These are phyloP conservation scores for Melanocharis versteri DNA, from an alignment of 2,113 vertebrate genomes.

Conservation along the genomic window DNA sequence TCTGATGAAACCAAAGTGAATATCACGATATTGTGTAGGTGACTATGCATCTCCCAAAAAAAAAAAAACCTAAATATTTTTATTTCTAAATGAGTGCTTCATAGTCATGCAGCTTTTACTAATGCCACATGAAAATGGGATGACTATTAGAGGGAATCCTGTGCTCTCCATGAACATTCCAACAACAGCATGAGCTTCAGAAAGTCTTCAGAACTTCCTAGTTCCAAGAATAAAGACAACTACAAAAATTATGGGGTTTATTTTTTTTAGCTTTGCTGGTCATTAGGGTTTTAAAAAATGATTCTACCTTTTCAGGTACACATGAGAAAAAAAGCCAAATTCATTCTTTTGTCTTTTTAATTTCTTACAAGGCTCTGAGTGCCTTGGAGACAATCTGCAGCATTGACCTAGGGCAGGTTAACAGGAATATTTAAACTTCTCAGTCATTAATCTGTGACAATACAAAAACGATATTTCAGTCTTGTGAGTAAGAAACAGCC, in stretches of 20 bases:
- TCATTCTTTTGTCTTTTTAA: background rate
- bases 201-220: background rate
- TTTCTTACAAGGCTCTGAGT: background rate
- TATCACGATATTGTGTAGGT: background rate
- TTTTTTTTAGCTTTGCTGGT: background rate
- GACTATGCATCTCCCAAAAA: background rate
- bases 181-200: background rate
- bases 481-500: background rate
- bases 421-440: background rate
- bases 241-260: no score
- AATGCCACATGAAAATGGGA: background rate
- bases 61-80: background rate
- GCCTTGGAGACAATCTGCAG: background rate
- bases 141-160: background rate
- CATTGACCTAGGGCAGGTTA: background rate
- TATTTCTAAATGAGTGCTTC: background rate
- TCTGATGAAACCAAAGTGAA: background rate
- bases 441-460: background rate
- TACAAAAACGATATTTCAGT: background rate
- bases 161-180: background rate
- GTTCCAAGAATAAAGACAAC: background rate
- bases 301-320: background rate
- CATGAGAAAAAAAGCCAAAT: background rate
- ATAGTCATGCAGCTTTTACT: background rate
- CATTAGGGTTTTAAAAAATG: background rate